Evolutionary conservation across 2,113 vertebrate species (phyloP).

Genomic region (Catharus fuscescens): DNA sequence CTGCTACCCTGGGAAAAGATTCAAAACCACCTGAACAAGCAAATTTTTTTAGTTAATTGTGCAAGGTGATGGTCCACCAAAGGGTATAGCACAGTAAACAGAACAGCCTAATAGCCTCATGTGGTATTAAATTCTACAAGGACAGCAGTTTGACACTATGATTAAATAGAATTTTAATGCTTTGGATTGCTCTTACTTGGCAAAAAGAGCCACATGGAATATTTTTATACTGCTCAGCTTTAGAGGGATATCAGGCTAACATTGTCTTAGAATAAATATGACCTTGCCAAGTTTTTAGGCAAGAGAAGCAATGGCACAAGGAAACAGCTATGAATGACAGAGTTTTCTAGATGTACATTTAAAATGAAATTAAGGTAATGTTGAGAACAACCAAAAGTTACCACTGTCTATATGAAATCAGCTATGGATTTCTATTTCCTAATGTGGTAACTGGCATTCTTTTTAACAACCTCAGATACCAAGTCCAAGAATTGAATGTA

Average conservation of each 20-base stretch:
- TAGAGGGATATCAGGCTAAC: not conserved
- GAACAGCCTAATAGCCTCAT: not conserved
- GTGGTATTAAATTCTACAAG: constrained; percentile 13
- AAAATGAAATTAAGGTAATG: not conserved
- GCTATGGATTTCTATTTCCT: not conserved
- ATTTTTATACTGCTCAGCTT: not conserved
- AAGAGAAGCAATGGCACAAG: not conserved
- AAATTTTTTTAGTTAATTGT: not conserved
- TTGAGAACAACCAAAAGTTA: not conserved
- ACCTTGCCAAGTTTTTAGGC: not conserved
- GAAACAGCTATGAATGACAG: not conserved
- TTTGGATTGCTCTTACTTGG: not conserved
- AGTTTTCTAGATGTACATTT: not conserved
- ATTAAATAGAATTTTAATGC: constrained; percentile 8
- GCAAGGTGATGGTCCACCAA: not conserved
- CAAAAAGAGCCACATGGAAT: not conserved
- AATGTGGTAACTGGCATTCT: not conserved
- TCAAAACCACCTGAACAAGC: not conserved
- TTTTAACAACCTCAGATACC: not conserved
- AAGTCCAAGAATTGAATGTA: not conserved
- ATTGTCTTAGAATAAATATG: not conserved
- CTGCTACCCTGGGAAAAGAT: not conserved
- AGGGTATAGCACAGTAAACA: not conserved
- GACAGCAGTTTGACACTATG: constrained; percentile 1
- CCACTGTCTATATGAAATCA: not conserved